Base-by-base conservation (phyloP, 2,797 vertebrate species). In the Odontamblyopus lacepedii region DNA sequence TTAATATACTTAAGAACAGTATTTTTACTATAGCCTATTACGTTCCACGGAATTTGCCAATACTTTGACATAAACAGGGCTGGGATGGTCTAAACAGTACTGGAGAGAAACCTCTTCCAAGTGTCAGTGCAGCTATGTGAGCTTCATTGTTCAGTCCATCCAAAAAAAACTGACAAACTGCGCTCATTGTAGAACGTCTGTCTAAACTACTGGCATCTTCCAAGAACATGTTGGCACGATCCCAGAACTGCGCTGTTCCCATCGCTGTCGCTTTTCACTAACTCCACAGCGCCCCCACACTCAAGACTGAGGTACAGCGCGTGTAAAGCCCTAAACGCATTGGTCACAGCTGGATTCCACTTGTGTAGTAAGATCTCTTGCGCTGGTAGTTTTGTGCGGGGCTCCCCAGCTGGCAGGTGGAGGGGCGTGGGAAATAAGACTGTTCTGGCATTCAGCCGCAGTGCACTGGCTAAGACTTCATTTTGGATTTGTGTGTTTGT, bases 401-500 rank as follows among this genome's bases (percentile, higher is more conserved):
- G 19, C 32, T 27, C 29, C 5, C 60, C 85, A 88, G 84, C 88
- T 84, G 91, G 71, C 83, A 87, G 80, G 76, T 85, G 88, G 84
- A 72, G 64, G 65, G 29, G 1, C 77, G 55, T 62, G 23, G 78
- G 80, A 84, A 70, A 73, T 59, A 80, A 74, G 75, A 75, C 65
- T 60, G 77, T 83, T 74, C 80, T 86, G 78, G 67, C 69, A 73
- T 81, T 85, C 70, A 71, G 51, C 27, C 61, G 67, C 23, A 19
- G 1, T 57, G 53, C 23, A 51, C 63, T 56, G 76, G 72, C 69
- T 29, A 41, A 26, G 57, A 69, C 16, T 12, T 78, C 55, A 35
- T 44, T 75, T 72, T 62, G 76, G 41, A 71, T 59, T 44, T 3
- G 6, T 23, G 57, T 4, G 60, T 35, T 56, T 56, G 55, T 26